Conservation (phyloP, 2,113 vertebrate genomes). For the Neolamprologus fasciatus region DNA sequence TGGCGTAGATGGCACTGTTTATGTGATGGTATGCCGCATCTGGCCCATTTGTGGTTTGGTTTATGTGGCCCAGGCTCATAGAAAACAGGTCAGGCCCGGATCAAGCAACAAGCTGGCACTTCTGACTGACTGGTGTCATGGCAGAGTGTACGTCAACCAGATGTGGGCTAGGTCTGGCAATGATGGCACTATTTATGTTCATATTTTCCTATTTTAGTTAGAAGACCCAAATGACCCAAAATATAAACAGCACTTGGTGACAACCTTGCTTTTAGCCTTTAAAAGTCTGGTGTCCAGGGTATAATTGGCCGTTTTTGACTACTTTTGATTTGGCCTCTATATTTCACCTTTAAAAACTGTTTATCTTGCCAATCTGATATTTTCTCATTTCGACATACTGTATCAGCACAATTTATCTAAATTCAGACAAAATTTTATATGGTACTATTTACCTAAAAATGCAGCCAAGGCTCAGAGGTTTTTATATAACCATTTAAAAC, state of each 20-base stretch:
- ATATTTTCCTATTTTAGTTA: background rate
- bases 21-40: background rate
- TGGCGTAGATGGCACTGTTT: background rate
- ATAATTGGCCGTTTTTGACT: rapidly evolving
- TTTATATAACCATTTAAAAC: too few species aligned
- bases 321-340: background rate
- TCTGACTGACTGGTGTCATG: background rate
- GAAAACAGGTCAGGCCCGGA: background rate
- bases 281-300: rapidly evolving
- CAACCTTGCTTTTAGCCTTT: background rate
- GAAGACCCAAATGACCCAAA: background rate
- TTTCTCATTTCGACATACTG: too few species aligned
- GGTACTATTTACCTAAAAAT: too few species aligned
- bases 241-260: background rate
- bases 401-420: too few species aligned
- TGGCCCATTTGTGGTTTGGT: background rate
- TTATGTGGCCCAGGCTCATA: background rate
- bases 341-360: too few species aligned
- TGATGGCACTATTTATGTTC: background rate
- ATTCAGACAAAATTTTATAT: too few species aligned
- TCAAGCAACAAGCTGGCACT: background rate
- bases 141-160: background rate
- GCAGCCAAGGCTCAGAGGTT: rapidly evolving
- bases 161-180: background rate
- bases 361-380: too few species aligned